These are phyloP conservation scores for Druon quercuslanigerum DNA, from an alignment of 1,140 invertebrate genomes.

Conservation along the genomic window DNA sequence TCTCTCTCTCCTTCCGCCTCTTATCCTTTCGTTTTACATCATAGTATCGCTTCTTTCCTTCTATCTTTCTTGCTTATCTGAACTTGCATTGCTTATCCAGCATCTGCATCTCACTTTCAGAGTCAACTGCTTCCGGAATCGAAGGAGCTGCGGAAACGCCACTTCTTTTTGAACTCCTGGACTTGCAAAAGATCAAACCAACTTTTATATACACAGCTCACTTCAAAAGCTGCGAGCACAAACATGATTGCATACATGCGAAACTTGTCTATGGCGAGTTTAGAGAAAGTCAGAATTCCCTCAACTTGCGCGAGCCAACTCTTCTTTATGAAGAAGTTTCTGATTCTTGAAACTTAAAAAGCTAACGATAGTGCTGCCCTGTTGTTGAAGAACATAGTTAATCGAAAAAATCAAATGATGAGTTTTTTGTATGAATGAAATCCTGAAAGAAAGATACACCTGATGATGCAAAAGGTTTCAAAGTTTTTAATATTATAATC, in stretches of 20 bases:
- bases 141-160: slow-evolving; percentile 5
- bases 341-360: not conserved
- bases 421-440: too few relatives aligned
- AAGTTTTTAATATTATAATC: too few relatives aligned
- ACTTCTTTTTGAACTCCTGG: not conserved
- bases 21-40: not conserved
- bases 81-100: not conserved
- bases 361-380: not conserved
- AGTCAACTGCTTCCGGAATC: slow-evolving; percentile 18
- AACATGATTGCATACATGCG: not conserved
- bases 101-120: slow-evolving; percentile 13
- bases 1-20: not conserved
- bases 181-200: slow-evolving; percentile 8
- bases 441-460: too few relatives aligned
- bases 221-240: slow-evolving; percentile 1
- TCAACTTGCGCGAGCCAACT: not conserved
- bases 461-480: too few relatives aligned
- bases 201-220: not conserved
- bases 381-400: too few relatives aligned
- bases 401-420: too few relatives aligned
- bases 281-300: not conserved
- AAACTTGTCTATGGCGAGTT: slow-evolving; percentile 7
- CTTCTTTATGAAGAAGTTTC: slow-evolving; percentile 13
- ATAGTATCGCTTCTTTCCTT: not conserved
- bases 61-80: not conserved